phyloP scores from a whole-genome alignment of 2,797 vertebrate species.

The Ataeniobius toweri region DNA sequence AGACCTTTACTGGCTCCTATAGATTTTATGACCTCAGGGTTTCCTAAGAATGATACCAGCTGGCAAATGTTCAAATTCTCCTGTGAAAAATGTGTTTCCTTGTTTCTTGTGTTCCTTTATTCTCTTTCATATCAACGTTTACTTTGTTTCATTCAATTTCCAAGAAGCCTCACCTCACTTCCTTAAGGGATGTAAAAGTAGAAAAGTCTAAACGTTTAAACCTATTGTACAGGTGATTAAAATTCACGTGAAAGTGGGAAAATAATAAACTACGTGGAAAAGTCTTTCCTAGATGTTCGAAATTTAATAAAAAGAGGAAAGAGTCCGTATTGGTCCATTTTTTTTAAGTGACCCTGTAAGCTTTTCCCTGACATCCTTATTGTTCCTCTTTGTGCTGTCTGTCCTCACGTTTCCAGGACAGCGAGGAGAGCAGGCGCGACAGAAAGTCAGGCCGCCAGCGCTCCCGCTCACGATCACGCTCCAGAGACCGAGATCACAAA shows the following conservation, averaged over 20 bases:
- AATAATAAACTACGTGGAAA: not conserved
- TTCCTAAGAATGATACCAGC: not conserved
- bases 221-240: not conserved
- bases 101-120: not conserved
- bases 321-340: too few relatives aligned
- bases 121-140: not conserved
- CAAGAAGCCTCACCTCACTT: not conserved
- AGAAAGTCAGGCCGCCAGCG: conserved; percentile 75
- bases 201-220: not conserved
- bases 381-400: not conserved
- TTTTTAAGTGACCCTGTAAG: too few relatives aligned
- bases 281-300: not conserved
- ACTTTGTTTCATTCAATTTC: not conserved
- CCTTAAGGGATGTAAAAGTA: not conserved
- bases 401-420: conserved; percentile 61
- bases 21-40: not conserved
- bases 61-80: not conserved
- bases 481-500: conserved; percentile 70
- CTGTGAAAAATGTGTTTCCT: not conserved
- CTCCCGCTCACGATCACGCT: conserved; percentile 70
- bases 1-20: not conserved
- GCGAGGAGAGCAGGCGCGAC: conserved; percentile 80
- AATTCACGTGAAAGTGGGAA: not conserved
- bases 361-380: too few relatives aligned
- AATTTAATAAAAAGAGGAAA: not conserved